A percentile compares a stretch with the other conserved stretches of the same genome.
Evolutionary conservation across 2,888 invertebrate genomes (phyloP).

Genomic region (Drosophila koepferae): DNA sequence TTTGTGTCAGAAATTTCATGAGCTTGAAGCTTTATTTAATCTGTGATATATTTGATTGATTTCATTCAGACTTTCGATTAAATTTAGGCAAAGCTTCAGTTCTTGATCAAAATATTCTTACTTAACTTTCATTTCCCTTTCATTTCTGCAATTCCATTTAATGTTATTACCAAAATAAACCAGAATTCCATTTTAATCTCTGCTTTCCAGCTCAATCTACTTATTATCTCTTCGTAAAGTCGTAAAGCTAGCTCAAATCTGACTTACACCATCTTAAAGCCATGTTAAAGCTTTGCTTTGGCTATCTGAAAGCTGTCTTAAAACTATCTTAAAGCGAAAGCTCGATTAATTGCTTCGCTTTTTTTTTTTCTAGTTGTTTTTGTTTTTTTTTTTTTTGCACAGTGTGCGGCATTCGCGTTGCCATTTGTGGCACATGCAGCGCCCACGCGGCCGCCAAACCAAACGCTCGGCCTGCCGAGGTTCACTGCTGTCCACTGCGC

Average conservation of each 20-base stretch:
- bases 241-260: neutral
- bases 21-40: too few relatives aligned
- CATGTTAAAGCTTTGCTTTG: neutral
- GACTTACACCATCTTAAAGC: neutral
- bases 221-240: neutral
- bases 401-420: constrained; percentile 39
- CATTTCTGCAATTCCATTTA: too few relatives aligned
- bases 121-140: too few relatives aligned
- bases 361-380: constrained; percentile 4
- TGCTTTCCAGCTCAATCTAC: neutral
- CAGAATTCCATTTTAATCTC: too few relatives aligned
- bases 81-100: too few relatives aligned
- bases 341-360: neutral
- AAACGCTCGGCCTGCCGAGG: constrained; percentile 30
- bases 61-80: too few relatives aligned
- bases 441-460: constrained; percentile 51
- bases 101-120: too few relatives aligned
- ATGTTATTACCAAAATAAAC: too few relatives aligned
- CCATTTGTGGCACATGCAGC: constrained; percentile 54
- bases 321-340: constrained; percentile 3
- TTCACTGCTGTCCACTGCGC: constrained; percentile 19
- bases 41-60: too few relatives aligned
- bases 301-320: neutral
- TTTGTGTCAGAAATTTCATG: too few relatives aligned
- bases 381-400: constrained; percentile 20